Percentiles rank a stretch among this genome's conserved stretches.
Conservation (phyloP, 2,113 vertebrate species). For the Oryzias woworae region DNA sequence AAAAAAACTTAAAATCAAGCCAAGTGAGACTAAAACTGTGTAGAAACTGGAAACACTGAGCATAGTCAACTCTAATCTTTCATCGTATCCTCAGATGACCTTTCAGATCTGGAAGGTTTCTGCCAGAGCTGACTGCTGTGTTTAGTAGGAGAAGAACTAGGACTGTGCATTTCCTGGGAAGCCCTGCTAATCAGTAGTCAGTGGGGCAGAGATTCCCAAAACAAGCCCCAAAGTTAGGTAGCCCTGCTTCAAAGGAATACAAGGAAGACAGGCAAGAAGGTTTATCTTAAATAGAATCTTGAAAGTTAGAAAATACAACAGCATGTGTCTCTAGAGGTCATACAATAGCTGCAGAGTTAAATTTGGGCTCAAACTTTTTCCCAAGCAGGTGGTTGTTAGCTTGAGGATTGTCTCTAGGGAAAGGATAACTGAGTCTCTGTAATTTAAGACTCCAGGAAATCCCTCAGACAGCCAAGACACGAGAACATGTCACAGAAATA, state of each 20-base stretch:
- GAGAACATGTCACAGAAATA: slow-evolving; percentile 59
- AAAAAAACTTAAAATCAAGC: not conserved
- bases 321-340: slow-evolving; percentile 29
- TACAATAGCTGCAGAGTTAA: slow-evolving; percentile 36
- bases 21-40: no score
- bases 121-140: slow-evolving; percentile 36
- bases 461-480: slow-evolving; percentile 56
- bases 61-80: no score
- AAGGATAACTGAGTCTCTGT: slow-evolving; percentile 30
- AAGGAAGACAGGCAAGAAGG: no score
- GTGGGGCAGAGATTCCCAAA: no score
- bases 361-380: slow-evolving; percentile 38
- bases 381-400: slow-evolving; percentile 11
- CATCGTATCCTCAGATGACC: not conserved
- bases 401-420: slow-evolving; percentile 35
- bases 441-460: slow-evolving; percentile 67
- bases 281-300: no score
- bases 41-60: no score
- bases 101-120: not conserved
- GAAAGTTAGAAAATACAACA: slow-evolving; percentile 8
- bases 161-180: no score
- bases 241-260: no score
- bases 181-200: no score
- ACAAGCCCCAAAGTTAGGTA: no score
- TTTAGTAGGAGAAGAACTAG: slow-evolving; percentile 7